phyloP scores from a whole-genome alignment of 2,113 vertebrate genomes.

The Trichechus manatus region DNA sequence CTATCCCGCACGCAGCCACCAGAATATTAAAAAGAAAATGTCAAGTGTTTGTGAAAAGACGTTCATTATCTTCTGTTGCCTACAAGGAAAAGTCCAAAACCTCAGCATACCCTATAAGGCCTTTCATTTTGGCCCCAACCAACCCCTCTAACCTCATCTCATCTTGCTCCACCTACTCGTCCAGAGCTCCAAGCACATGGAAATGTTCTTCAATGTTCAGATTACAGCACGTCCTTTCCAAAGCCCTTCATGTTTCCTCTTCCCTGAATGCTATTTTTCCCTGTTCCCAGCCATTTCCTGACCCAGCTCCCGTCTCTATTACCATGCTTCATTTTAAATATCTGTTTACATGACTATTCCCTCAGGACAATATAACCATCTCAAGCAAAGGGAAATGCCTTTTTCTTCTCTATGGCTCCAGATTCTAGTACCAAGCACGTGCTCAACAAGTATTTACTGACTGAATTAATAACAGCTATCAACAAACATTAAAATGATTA shows the following conservation, averaged over 20 bases:
- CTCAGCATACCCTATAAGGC: not conserved
- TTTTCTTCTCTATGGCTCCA: not conserved
- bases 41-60: slow-evolving; percentile 6
- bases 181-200: not conserved
- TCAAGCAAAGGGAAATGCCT: not conserved
- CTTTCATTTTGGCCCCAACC: not conserved
- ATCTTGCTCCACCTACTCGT: not conserved
- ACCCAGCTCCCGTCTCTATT: not conserved
- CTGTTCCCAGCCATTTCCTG: slow-evolving; percentile 13
- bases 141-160: not conserved
- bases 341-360: not conserved
- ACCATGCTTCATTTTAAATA: slow-evolving; percentile 22
- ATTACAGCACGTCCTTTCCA: not conserved
- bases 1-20: not conserved
- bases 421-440: not conserved
- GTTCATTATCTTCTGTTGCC: not conserved
- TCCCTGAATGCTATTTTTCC: not conserved
- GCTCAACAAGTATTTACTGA: not conserved
- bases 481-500: not conserved
- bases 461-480: not conserved
- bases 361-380: not conserved
- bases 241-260: not conserved
- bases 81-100: not conserved
- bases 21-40: not conserved
- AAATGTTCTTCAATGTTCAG: not conserved